Evolutionary conservation across 2,888 invertebrate genomes (phyloP).

Genomic region (Escarpia spicata): DNA sequence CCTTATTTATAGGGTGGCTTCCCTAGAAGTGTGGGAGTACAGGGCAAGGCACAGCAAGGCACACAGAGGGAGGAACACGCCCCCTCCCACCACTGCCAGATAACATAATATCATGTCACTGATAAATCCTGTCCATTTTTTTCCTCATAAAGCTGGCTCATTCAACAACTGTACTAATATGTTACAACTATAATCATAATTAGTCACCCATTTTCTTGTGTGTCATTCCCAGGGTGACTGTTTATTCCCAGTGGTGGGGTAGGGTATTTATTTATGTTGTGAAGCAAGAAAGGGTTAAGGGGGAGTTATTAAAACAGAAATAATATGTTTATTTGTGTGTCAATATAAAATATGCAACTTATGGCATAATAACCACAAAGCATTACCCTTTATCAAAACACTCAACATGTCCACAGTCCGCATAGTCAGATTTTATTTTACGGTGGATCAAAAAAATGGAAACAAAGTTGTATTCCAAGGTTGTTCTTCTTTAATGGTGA

Average conservation of each 20-base stretch:
- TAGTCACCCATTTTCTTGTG: background rate
- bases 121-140: background rate
- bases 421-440: too few relatives aligned
- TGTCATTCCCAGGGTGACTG: background rate
- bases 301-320: background rate
- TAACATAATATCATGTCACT: background rate
- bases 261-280: background rate
- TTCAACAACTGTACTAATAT: background rate
- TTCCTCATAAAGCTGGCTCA: background rate
- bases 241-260: background rate
- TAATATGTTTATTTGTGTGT: background rate
- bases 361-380: too few relatives aligned
- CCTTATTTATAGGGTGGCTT: background rate
- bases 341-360: background rate
- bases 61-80: background rate
- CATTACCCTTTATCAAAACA: too few relatives aligned
- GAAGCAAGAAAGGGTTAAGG: background rate
- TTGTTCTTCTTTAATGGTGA: too few relatives aligned
- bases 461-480: too few relatives aligned
- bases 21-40: background rate
- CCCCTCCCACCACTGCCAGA: background rate
- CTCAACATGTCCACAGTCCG: too few relatives aligned
- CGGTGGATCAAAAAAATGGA: too few relatives aligned
- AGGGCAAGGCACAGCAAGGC: background rate
- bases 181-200: background rate